Base-by-base conservation (phyloP, 1,140 invertebrate genomes). In the Hylaeus volcanicus region DNA sequence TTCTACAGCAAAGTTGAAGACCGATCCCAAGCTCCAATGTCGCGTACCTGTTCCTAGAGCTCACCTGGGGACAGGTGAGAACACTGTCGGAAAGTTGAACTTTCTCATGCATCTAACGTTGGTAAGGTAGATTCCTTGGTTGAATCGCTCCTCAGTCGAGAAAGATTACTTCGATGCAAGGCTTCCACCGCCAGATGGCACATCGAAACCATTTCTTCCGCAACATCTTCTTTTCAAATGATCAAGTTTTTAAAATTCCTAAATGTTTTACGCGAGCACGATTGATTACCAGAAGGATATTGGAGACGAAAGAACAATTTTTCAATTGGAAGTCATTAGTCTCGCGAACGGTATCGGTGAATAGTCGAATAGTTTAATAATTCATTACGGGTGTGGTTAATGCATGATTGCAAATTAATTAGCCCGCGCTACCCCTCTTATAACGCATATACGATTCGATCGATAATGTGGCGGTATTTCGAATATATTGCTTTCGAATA, bases 81-180 rank as follows among this genome's bases (percentile, higher is more conserved):
- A 74, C 41, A 55, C 69, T 73, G 37, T 51, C 14, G 14, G 43
- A 51, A 60, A 5, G 6, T 9, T 11, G 5, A 1, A 48, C 9
- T 58, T 65, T 73, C 39, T 58, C 26, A n/a, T 1, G 61, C 60
- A 86, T 78, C 89, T 72, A 26, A 83, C 53, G 84, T 72, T 77
- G 89, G 79, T 90, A 91, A 90, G 11, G 81, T 56, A 85, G 90
- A 71, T 86, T 79, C 48, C 89, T 88, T 58, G 43, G 37, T 4
- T 12, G 39, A 8, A 51, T 37, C 58, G 48, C 26, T 56, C 12
- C 41, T 53, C 73, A 5, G 3, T 4, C 5, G 37, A 55, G 8
- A 5, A 43, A 9, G 9, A 12, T 5, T 15, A 11, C 3, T 1
- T 73, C 66, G 48, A 55, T 80, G 58, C 15, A 11, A 15, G 26